Base-by-base conservation (phyloP, 2,113 vertebrate species). In the Lagopus leucura region DNA sequence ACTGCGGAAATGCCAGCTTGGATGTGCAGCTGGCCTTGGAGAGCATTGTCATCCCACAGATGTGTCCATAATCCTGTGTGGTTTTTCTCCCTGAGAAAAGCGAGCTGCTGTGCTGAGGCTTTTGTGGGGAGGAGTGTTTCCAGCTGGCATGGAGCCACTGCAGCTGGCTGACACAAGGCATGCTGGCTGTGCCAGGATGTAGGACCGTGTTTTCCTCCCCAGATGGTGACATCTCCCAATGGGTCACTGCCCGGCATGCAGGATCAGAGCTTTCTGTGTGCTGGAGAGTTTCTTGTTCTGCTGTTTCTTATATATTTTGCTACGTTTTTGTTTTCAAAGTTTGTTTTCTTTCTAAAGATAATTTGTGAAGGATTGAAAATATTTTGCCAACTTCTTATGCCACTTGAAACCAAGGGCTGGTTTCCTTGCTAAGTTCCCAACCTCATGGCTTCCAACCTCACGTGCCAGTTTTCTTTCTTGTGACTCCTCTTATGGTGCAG, bases 261-360 rank as follows among this genome's bases (percentile, higher is more conserved):
- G 36, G 82, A 76, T 88, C 85, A 95, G 58, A 93, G 73, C 79
- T 57, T 48, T 36, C 60, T 91, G 61, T 89, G 92, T 96, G 83
- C 90, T 0, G 0, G 63, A 78, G 73, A 58, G 55, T 66, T 92
- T 87, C 90, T 91, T 93, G 67, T 66, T 86, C 63, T 90, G 16
- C 32, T 67, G 48, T 34, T 17, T 22, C 90, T 86, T 78, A 47
- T 54, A 9, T 45, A n/a, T 64, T 90, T 86, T 58, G 36, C 38
- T 9, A 28, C 55, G 38, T 10, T 72, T 92, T 75, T 94, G 18
- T 34, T 73, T 88, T 84, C 43, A 28, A 24, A 72, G 16, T 4
- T 10, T 57, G 9, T 57, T 57, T 57, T 57, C 30, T 82, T 93
- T 54, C 73, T 57, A 67, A 93, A 79, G 3, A 64, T 73, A 65